These are phyloP conservation scores for Rhea pennata DNA, from an alignment of 2,113 vertebrate genomes.

Conservation along the genomic window DNA sequence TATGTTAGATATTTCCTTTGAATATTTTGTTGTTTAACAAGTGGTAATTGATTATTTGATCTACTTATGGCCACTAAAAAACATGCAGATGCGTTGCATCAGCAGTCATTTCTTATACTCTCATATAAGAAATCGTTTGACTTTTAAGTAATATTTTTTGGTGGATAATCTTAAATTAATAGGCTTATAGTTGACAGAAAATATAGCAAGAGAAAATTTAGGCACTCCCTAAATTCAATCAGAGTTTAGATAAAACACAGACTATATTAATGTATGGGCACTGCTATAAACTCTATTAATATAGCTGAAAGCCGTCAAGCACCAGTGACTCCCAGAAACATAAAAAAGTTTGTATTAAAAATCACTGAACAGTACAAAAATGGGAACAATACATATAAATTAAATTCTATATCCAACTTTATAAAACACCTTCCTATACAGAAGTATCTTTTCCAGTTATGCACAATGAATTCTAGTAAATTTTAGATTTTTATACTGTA, in stretches of 20 bases:
- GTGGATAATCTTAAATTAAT: conserved; percentile 74
- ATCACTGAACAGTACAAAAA: conserved; percentile 84
- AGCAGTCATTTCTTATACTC: not conserved
- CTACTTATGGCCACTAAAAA: not conserved
- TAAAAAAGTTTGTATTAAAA: conserved; percentile 91
- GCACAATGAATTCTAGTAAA: conserved; percentile 62
- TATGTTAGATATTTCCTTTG: not conserved
- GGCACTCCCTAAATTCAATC: conserved; percentile 81
- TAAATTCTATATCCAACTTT: conserved; percentile 81
- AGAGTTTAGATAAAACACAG: conserved; percentile 79
- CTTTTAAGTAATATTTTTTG: conserved; percentile 68
- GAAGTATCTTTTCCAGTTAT: conserved; percentile 65
- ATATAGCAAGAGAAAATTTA: conserved; percentile 68
- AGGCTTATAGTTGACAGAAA: conserved; percentile 67
- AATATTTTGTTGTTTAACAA: not conserved
- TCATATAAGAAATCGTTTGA: conserved; percentile 10
- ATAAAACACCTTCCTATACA: conserved; percentile 72
- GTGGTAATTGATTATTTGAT: not conserved
- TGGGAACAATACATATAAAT: conserved; percentile 86
- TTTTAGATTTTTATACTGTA: conserved; percentile 45
- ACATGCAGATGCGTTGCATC: not conserved
- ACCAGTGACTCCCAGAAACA: conserved; percentile 81
- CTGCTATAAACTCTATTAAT: conserved; percentile 85
- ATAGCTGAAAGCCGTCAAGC: conserved; percentile 82
- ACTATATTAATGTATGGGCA: conserved; percentile 80